A percentile compares a stretch with the other conserved stretches of the same genome.
These are phyloP conservation scores for Salticus scenicus DNA, from an alignment of 2,888 invertebrate species.

Conservation along the genomic window DNA sequence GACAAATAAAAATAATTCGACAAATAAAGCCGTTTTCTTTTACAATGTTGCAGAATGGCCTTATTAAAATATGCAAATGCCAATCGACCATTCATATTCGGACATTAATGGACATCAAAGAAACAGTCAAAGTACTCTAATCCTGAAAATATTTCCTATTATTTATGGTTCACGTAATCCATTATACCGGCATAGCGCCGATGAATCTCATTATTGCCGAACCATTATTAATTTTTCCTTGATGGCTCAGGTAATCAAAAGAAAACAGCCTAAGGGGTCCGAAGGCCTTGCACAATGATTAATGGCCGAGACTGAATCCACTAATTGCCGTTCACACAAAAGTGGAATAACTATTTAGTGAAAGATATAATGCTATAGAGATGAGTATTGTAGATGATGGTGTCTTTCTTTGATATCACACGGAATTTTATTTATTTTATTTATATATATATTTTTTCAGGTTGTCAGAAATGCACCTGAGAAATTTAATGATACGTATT, in stretches of 20 bases:
- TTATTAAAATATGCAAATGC: constrained; percentile 1
- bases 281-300: constrained; percentile 31
- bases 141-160: not conserved
- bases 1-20: not conserved
- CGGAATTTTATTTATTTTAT: not conserved
- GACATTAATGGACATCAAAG: not conserved
- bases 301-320: constrained; percentile 27
- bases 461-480: too few relatives aligned
- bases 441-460: too few relatives aligned
- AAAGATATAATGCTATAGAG: not conserved
- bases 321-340: constrained; percentile 36
- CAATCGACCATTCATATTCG: not conserved
- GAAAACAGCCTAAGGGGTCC: constrained; percentile 39
- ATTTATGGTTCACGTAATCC: not conserved
- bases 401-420: not conserved
- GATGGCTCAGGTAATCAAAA: constrained; percentile 47
- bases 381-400: not conserved
- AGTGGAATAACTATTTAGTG: not conserved
- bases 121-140: not conserved
- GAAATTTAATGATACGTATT: not conserved
- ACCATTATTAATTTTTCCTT: constrained; percentile 44
- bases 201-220: constrained; percentile 44
- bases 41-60: not conserved
- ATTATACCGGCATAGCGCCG: not conserved
- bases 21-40: not conserved